Conservation (phyloP, 2,888 invertebrate species). For the Litoditis marina region DNA sequence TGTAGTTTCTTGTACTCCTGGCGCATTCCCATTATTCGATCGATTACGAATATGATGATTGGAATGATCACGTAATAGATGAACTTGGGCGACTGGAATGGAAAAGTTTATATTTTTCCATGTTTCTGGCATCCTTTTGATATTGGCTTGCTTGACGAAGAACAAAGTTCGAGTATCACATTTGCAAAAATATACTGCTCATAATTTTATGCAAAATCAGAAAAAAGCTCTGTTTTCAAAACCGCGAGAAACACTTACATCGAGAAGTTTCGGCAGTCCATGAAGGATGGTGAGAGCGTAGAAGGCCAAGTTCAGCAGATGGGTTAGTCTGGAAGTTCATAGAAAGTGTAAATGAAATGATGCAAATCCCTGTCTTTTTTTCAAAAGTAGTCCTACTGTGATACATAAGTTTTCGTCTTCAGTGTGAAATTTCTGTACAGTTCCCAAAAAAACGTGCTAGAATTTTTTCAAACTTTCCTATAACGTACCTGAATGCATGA, state of each 20-base stretch:
- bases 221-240: neutral
- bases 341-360: neutral
- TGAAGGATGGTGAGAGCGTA: conserved; percentile 84
- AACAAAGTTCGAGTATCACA: too few relatives aligned
- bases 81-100: conserved; percentile 72
- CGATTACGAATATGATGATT: conserved; percentile 81
- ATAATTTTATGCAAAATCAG: neutral
- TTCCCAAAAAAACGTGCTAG: neutral
- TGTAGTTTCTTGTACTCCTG: conserved; percentile 70
- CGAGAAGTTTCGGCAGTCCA: conserved; percentile 84
- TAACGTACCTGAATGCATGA: conserved; percentile 32
- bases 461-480: neutral
- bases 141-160: too few relatives aligned
- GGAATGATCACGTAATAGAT: conserved; percentile 92
- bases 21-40: conserved; percentile 73
- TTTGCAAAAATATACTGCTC: too few relatives aligned
- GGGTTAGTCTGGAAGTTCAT: conserved; percentile 80
- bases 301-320: conserved; percentile 80
- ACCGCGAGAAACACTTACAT: conserved; percentile 67
- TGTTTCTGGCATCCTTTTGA: neutral
- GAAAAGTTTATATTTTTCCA: neutral
- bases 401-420: neutral
- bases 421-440: neutral
- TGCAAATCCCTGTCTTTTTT: neutral
- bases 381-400: too few relatives aligned